Evolutionary conservation across 1,140 invertebrate species (phyloP).

Genomic region (Cyphomyrmex costatus): DNA sequence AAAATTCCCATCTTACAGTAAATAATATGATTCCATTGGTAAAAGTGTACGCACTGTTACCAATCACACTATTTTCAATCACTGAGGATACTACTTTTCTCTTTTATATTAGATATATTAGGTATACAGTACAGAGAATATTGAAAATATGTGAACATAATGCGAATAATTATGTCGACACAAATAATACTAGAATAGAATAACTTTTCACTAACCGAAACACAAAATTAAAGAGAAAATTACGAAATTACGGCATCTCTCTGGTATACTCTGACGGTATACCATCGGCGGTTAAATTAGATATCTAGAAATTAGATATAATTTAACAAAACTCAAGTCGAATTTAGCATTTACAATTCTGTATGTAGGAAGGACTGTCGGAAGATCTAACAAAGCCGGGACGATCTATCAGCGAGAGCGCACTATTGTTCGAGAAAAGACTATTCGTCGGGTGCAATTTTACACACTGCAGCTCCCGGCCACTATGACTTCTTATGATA

Average conservation of each 20-base stretch:
- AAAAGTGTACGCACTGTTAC: neutral
- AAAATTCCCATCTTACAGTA: neutral
- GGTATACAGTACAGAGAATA: too few relatives aligned
- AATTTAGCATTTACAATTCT: neutral
- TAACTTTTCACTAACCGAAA: too few relatives aligned
- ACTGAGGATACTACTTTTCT: too few relatives aligned
- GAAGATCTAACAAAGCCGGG: neutral
- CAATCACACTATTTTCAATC: too few relatives aligned
- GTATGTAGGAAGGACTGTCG: neutral
- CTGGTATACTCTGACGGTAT: too few relatives aligned
- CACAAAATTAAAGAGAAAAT: too few relatives aligned
- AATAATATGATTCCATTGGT: neutral
- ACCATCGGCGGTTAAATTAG: too few relatives aligned
- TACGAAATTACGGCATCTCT: too few relatives aligned
- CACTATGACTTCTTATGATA: constrained; percentile 39
- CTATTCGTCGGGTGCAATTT: constrained; percentile 40
- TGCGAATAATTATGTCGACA: too few relatives aligned
- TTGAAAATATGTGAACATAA: too few relatives aligned
- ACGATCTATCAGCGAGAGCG: constrained; percentile 21
- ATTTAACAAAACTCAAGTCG: neutral
- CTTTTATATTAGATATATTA: too few relatives aligned
- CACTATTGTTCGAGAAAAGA: neutral
- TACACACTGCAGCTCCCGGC: constrained; percentile 20
- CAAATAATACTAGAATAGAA: too few relatives aligned
- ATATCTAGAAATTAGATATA: neutral